Evolutionary conservation across 2,888 invertebrate genomes (phyloP).

Genomic region (Heteropelma amictum): DNA sequence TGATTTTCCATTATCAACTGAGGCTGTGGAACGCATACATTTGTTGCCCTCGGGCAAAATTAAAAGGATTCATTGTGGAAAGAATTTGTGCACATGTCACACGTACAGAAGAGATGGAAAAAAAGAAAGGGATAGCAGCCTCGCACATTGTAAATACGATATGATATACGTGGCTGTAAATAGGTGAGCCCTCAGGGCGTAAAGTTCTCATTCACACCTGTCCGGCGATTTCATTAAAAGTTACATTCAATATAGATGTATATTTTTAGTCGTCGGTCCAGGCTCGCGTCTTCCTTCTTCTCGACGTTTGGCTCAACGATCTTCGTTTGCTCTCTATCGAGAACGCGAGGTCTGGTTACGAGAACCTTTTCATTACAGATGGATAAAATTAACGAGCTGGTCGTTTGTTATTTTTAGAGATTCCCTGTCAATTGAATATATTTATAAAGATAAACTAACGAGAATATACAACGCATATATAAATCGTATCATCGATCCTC

Average conservation of each 20-base stretch:
- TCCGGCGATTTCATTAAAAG: constrained; percentile 53
- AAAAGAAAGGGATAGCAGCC: not conserved
- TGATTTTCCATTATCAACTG: too few species aligned
- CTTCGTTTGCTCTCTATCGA: constrained; percentile 22
- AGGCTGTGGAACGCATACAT: too few species aligned
- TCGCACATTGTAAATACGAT: constrained; percentile 16
- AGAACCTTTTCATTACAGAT: constrained; percentile 36
- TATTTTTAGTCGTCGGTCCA: not conserved
- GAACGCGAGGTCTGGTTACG: constrained; percentile 23
- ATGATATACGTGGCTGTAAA: constrained; percentile 33
- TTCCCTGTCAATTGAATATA: constrained; percentile 23
- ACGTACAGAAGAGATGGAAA: not conserved
- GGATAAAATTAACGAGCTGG: constrained; percentile 27
- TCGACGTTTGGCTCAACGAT: constrained; percentile 37
- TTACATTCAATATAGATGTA: not conserved
- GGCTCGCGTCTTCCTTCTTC: constrained; percentile 19
- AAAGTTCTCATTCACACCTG: constrained; percentile 53
- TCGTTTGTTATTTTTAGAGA: constrained; percentile 24
- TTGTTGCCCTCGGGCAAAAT: too few species aligned
- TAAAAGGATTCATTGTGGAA: not conserved
- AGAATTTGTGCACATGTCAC: not conserved
- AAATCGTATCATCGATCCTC: not conserved
- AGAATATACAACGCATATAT: not conserved
- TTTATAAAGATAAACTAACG: constrained; percentile 9
- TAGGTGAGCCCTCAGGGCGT: constrained; percentile 50